Conservation (phyloP, 2,113 vertebrate species). For the Rattus norvegicus region DNA sequence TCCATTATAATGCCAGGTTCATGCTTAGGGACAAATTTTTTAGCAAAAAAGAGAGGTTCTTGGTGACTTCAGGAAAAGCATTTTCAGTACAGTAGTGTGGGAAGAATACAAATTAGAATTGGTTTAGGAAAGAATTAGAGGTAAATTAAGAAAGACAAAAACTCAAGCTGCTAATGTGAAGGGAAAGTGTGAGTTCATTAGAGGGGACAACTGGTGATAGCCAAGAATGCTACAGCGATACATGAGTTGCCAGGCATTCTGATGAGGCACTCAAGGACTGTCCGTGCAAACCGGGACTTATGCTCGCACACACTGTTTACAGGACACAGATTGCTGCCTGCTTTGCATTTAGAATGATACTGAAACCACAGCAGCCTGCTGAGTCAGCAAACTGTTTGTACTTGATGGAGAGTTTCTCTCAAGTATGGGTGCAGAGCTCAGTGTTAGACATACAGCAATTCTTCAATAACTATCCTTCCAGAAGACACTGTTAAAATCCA, state of each 20-base stretch:
- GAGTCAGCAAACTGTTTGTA: constrained; percentile 63
- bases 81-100: background rate
- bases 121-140: constrained; percentile 51
- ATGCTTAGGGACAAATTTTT: background rate
- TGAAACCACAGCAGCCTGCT: constrained; percentile 47
- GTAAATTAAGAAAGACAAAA: constrained; percentile 67
- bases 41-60: constrained; percentile 1
- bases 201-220: background rate
- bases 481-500: background rate
- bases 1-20: background rate
- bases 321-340: constrained; percentile 47
- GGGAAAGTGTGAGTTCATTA: background rate
- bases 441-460: background rate
- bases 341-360: constrained; percentile 79
- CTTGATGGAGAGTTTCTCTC: constrained; percentile 59
- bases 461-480: background rate
- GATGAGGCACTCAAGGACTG: constrained; percentile 19
- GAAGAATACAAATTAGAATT: constrained; percentile 57
- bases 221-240: constrained; percentile 26
- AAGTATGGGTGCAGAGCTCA: constrained; percentile 33
- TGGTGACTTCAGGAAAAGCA: constrained; percentile 23
- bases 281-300: constrained; percentile 32
- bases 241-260: constrained; percentile 62
- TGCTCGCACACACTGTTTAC: constrained; percentile 45
- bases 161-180: constrained; percentile 56